A percentile compares a stretch with the other conserved stretches of the same genome.
Conservation (phyloP, 2,797 vertebrate species). For the Clamator glandarius region DNA sequence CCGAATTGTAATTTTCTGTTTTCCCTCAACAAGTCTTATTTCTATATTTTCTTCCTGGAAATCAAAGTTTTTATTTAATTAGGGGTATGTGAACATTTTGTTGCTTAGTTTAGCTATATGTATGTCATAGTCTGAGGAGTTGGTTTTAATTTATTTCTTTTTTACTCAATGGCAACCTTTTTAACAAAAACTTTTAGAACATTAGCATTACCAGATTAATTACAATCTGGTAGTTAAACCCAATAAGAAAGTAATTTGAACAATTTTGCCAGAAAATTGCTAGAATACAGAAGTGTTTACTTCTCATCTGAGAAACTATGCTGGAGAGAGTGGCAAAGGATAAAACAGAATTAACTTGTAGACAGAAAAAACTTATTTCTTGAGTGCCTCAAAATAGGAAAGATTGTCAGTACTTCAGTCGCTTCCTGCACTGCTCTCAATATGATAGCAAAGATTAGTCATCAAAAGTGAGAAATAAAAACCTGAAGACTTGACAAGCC, state of each 20-base stretch:
- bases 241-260: slow-evolving; percentile 47
- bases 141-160: background rate
- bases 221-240: slow-evolving; percentile 37
- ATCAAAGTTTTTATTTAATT: background rate
- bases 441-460: background rate
- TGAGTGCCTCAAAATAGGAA: slow-evolving; percentile 5
- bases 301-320: slow-evolving; percentile 47
- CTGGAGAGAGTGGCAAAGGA: slow-evolving; percentile 38
- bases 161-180: background rate
- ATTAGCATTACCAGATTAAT: slow-evolving; percentile 55
- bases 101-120: background rate
- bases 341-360: slow-evolving; percentile 62
- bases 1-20: slow-evolving; percentile 8
- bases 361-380: slow-evolving; percentile 30
- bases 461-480: slow-evolving; percentile 33
- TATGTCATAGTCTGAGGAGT: background rate
- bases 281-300: slow-evolving; percentile 59
- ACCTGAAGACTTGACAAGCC: background rate
- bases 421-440: background rate
- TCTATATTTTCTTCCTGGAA: background rate
- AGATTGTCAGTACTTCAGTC: background rate
- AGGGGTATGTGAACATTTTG: background rate
- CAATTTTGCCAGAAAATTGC: slow-evolving; percentile 37
- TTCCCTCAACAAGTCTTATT: background rate
- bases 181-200: slow-evolving; percentile 52